These are phyloP conservation scores for Sciurus niger DNA, from an alignment of 2,113 vertebrate genomes.

Conservation along the genomic window DNA sequence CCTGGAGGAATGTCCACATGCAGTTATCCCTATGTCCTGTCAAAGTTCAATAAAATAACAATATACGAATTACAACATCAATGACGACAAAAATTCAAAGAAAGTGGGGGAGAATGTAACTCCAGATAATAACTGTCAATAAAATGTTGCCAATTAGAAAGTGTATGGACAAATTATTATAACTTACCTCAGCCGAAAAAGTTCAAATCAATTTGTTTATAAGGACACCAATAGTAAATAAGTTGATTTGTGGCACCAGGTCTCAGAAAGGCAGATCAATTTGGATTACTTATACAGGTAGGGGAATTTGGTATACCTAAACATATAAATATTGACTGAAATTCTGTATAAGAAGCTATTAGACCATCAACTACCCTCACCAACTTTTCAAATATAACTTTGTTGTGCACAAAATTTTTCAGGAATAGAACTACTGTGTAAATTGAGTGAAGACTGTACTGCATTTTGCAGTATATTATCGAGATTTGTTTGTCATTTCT, in stretches of 20 bases:
- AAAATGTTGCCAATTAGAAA: not conserved
- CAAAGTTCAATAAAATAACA: not conserved
- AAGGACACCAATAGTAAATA: not conserved
- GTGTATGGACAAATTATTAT: not conserved
- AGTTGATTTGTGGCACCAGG: not conserved
- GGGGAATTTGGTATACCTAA: not conserved
- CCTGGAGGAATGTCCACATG: not conserved
- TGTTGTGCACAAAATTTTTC: not conserved
- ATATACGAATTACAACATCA: not conserved
- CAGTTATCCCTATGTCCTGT: not conserved
- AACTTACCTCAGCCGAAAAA: not conserved
- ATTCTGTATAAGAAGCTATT: not conserved
- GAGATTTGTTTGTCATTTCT: not conserved
- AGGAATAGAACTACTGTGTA: not conserved
- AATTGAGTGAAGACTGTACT: not conserved
- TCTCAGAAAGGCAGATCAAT: not conserved
- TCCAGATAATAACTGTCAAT: not conserved
- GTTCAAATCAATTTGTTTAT: not conserved
- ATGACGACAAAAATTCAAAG: not conserved
- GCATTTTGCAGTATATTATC: not conserved
- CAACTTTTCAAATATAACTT: not conserved
- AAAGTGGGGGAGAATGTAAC: not conserved
- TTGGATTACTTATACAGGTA: not conserved
- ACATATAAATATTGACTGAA: not conserved
- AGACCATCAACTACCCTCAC: not conserved